phyloP scores from a whole-genome alignment of 2,888 invertebrate genomes.

The Sminthurides aquaticus region DNA sequence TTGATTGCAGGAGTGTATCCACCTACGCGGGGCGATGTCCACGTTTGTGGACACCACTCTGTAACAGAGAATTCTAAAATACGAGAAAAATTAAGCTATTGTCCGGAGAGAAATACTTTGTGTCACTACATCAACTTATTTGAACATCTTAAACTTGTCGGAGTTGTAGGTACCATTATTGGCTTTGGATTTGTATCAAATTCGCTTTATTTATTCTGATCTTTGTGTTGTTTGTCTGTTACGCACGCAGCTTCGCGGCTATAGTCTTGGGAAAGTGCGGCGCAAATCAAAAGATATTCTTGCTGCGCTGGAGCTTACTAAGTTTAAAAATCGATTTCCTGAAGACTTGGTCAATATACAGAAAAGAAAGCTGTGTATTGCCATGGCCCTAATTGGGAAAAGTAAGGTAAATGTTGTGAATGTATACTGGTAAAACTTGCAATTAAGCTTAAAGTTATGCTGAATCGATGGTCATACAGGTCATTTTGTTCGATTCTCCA shows the following conservation, averaged over 20 bases:
- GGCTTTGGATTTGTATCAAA: too few species aligned
- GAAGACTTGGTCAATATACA: conserved; percentile 8
- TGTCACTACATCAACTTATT: conserved; percentile 6
- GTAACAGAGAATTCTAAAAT: neutral
- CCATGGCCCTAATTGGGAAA: conserved; percentile 11
- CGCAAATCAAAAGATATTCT: neutral
- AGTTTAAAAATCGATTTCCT: conserved; percentile 4
- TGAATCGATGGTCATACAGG: neutral
- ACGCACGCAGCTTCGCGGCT: conserved; percentile 13
- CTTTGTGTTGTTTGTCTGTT: too few species aligned
- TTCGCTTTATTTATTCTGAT: too few species aligned
- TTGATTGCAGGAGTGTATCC: conserved; percentile 6
- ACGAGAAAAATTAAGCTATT: conserved; percentile 2
- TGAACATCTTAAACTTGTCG: conserved; percentile 10
- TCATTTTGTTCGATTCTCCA: conserved; percentile 10
- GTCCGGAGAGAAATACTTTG: conserved; percentile 6
- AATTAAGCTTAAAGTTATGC: neutral
- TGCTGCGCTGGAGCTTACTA: neutral
- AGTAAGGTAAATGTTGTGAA: neutral
- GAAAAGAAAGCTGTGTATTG: conserved; percentile 16
- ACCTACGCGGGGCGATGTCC: conserved; percentile 1
- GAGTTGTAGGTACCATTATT: neutral
- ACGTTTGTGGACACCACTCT: conserved; percentile 8
- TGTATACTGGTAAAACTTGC: neutral
- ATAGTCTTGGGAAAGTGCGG: neutral